These are phyloP conservation scores for Characodon lateralis DNA, from an alignment of 2,797 vertebrate species.

Conservation along the genomic window DNA sequence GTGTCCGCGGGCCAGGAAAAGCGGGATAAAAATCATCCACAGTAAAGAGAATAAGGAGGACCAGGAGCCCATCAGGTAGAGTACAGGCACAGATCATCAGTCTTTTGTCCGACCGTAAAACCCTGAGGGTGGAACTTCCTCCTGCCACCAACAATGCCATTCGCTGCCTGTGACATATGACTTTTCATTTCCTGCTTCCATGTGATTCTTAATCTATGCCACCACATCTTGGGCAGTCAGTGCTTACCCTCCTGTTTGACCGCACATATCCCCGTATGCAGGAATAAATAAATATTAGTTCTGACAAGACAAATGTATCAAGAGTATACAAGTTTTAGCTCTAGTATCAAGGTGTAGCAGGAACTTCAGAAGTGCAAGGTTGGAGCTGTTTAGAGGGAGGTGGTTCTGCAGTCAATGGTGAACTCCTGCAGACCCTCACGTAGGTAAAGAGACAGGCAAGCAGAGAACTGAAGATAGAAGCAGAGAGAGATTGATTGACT, in stretches of 20 bases:
- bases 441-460: constrained; percentile 33
- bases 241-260: constrained; percentile 12
- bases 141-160: constrained; percentile 10
- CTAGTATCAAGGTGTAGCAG: constrained; percentile 28
- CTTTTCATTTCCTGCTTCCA: constrained; percentile 14
- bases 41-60: constrained; percentile 99
- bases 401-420: constrained; percentile 53
- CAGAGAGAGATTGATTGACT: constrained; percentile 72
- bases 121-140: constrained; percentile 18
- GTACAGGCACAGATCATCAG: constrained; percentile 46
- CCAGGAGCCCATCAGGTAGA: constrained; percentile 98
- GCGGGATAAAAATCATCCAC: constrained; percentile 98
- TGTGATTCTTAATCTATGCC: constrained; percentile 14
- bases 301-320: constrained; percentile 46
- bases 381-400: constrained; percentile 26
- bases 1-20: constrained; percentile 97
- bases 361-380: constrained; percentile 48
- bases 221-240: neutral
- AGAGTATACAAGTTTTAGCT: constrained; percentile 36
- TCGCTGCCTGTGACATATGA: constrained; percentile 20
- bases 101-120: constrained; percentile 44
- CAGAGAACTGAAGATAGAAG: constrained; percentile 38
- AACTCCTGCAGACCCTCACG: constrained; percentile 48
- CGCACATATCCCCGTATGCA: constrained; percentile 16
- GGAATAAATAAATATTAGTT: constrained; percentile 34